Evolutionary conservation across 2,797 vertebrate genomes (phyloP), one percentile per base, ranked within the genome.

Genomic region (Harpagifer antarcticus): DNA sequence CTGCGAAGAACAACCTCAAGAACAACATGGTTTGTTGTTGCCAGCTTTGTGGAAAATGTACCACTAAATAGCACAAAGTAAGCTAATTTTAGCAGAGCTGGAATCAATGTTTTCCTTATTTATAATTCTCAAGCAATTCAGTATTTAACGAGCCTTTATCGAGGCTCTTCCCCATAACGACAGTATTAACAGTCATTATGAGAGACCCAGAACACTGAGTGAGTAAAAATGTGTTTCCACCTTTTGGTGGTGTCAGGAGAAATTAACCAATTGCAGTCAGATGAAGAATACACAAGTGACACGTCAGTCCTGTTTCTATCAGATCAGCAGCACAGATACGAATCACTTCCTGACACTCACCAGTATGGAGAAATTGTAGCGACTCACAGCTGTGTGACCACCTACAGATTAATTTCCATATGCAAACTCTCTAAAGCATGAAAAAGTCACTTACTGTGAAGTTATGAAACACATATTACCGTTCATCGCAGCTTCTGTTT

Each of bases 191-290:
- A 23, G 19, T 68, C 9, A 57, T 37, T 57, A 3, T 12, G 19
- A 56, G 8, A 60, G 17, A 42, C 10, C 4, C 49, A 47, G 16
- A 40, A 19, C 60, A 31, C 55, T 49, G 33, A 72, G 19, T 81
- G 71, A 84, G 61, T 72, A 79, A 83, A 68, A 78, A 72, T 31
- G 69, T 45, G 72, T 90, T 90, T 89, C 82, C 88, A 81, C 57
- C 5, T 48, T 52, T 70, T 47, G 72, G 77, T 87, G 83, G 84
- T 63, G 82, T 84, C 75, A 80, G 50, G 43, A 50, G 68, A 89
- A 61, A 66, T 48, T 19, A 81, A 74, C 83, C n/a, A n/a, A n/a
- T 89, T 88, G 75, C 82, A 81, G 77, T 86, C 63, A 62, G 68
- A 79, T 50, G 76, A 81, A 67, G 77, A 86, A 79, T 62, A 19